Evolutionary conservation across 2,113 vertebrate genomes (phyloP).

Genomic region (Urocolius indicus): DNA sequence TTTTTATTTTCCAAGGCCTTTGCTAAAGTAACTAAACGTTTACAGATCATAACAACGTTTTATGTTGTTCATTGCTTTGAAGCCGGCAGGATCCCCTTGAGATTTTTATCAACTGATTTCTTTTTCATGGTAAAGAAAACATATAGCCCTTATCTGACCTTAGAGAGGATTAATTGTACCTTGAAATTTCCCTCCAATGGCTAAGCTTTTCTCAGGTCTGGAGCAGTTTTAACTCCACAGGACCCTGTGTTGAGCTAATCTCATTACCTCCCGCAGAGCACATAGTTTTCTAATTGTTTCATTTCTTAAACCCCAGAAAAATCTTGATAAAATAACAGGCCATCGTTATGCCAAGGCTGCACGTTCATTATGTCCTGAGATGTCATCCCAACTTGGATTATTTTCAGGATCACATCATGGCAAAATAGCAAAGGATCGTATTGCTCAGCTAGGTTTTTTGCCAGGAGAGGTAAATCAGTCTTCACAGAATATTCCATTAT

Average conservation of each 20-base stretch:
- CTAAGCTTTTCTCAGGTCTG: constrained; percentile 42
- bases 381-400: constrained; percentile 36
- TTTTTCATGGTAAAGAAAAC: constrained; percentile 43
- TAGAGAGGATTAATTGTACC: constrained; percentile 19
- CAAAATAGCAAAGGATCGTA: constrained; percentile 1
- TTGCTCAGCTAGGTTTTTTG: neutral
- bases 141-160: constrained; percentile 6
- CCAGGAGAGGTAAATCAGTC: constrained; percentile 7
- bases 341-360: constrained; percentile 44
- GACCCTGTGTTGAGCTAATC: constrained; percentile 52
- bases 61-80: neutral
- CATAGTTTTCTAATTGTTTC: constrained; percentile 62
- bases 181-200: constrained; percentile 24
- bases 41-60: neutral
- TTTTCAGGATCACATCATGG: constrained; percentile 41
- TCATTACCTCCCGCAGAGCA: constrained; percentile 50
- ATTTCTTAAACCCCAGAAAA: constrained; percentile 55
- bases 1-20: constrained; percentile 39
- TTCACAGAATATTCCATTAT: neutral
- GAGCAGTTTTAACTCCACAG: constrained; percentile 56
- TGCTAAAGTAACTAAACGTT: constrained; percentile 25
- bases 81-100: neutral
- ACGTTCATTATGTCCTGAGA: constrained; percentile 34
- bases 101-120: constrained; percentile 30
- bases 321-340: constrained; percentile 46